phyloP scores from a whole-genome alignment of 2,888 invertebrate genomes.

The Axea sp. region DNA sequence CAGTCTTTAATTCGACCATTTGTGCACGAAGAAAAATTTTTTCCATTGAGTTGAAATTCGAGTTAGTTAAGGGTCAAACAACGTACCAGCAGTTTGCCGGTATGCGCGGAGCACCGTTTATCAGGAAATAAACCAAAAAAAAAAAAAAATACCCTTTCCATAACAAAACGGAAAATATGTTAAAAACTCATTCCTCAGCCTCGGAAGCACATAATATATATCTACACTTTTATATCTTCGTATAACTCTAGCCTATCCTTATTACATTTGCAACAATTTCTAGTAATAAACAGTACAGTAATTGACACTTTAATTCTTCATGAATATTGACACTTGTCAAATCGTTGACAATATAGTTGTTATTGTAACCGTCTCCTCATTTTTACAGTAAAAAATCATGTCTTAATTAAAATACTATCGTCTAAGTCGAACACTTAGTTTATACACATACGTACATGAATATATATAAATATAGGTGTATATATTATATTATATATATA shows the following conservation, averaged over 20 bases:
- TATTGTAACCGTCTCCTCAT: slow-evolving; percentile 18
- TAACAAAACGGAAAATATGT: neutral
- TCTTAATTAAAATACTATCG: slow-evolving; percentile 30
- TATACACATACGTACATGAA: slow-evolving; percentile 50
- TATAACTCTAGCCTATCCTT: slow-evolving; percentile 25
- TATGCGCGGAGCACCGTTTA: slow-evolving; percentile 14
- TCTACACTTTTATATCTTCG: slow-evolving; percentile 27
- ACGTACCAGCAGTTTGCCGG: slow-evolving; percentile 11
- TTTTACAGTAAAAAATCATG: slow-evolving; percentile 46
- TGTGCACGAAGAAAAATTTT: too few species aligned
- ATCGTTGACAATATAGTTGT: slow-evolving; percentile 41
- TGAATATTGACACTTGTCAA: slow-evolving; percentile 40
- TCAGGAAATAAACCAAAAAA: slow-evolving; percentile 6
- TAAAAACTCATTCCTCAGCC: slow-evolving; percentile 20
- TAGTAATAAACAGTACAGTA: slow-evolving; percentile 58
- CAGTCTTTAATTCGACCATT: neutral
- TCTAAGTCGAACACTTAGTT: slow-evolving; percentile 39
- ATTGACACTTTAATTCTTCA: slow-evolving; percentile 64
- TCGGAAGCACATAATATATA: slow-evolving; percentile 17
- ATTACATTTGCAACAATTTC: slow-evolving; percentile 40
- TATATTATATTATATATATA: slow-evolving; percentile 23
- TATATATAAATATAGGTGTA: slow-evolving; percentile 48
- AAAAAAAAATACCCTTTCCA: too few species aligned
- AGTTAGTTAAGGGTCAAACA: slow-evolving; percentile 19
- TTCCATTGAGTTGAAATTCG: neutral